Base-by-base conservation (phyloP, 1,140 invertebrate genomes). In the Tetraneura akinire region DNA sequence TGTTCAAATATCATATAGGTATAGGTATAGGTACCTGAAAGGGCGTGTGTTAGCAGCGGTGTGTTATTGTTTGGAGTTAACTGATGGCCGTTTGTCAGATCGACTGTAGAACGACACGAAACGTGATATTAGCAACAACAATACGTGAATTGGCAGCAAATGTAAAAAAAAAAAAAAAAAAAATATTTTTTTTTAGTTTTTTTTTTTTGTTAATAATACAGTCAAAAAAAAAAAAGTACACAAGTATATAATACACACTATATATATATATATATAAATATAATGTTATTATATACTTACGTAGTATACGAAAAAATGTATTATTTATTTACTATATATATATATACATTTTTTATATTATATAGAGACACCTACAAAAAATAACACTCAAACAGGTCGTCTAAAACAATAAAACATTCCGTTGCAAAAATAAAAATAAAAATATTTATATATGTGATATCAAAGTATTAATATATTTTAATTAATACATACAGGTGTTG, bases 11-110 rank as follows among this genome's bases (percentile, higher is more conserved):
- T 26, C 18, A 47, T 1, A 13, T 37, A n/a, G n/a, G n/a, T n/a
- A n/a, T n/a, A n/a, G n/a, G n/a, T 18, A 29, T 32, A 86, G 86
- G 90, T 92, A 96, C 94, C 94, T 94, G 94, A 96, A 87, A 96
- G 91, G 84, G 94, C 94, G 89, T 96, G 94, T 87, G 94, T 95
- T 87, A 96, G 91, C 87, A 96, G 90, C 85, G 94, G 94, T 86
- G 93, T 94, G 88, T 94, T 95, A 91, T 95, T 95, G 90, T 95
- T 95, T 85, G 93, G 93, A 86, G 94, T 96, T 86, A 95, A 91
- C 89, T 95, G 94, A 87, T 94, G 94, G 32, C 32, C 29, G 88
- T 95, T 96, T 88, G 92, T 93, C 88, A 96, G 91, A 89, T 96
- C 94, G 90, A 96, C 93, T 96, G 92, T 64, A 37, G 32, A 70